Percentiles rank a stretch among this genome's conserved stretches.
phyloP scores from a whole-genome alignment of 2,797 vertebrate genomes.

The Thunnus albacares region DNA sequence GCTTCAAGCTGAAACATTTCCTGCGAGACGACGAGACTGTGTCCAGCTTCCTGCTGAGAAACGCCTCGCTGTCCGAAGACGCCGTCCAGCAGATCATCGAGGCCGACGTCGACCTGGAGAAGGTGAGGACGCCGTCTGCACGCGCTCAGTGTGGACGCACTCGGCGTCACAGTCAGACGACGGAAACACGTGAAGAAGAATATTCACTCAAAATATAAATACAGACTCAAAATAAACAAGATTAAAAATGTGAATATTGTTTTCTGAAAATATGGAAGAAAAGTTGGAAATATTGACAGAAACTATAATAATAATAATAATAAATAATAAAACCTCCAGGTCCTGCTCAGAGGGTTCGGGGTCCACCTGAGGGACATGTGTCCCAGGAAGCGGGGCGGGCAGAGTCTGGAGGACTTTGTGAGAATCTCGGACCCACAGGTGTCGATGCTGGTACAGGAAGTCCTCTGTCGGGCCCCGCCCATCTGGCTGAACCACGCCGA shows the following conservation, averaged over 20 bases:
- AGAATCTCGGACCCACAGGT: conserved; percentile 78
- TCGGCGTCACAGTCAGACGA: too few species aligned
- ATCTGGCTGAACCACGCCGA: conserved; percentile 86
- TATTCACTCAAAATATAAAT: too few species aligned
- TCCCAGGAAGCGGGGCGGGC: conserved; percentile 64
- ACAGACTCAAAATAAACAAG: too few species aligned
- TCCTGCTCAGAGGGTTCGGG: conserved; percentile 89
- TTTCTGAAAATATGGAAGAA: too few species aligned
- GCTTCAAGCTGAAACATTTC: conserved; percentile 93
- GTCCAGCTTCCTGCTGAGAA: conserved; percentile 88
- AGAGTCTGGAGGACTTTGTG: conserved; percentile 84
- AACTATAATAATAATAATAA: too few species aligned
- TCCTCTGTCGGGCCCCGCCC: conserved; percentile 85
- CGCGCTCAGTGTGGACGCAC: too few species aligned
- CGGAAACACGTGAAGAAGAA: too few species aligned
- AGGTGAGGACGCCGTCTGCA: conserved; percentile 79
- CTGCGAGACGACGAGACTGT: conserved; percentile 92
- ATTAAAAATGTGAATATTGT: too few species aligned
- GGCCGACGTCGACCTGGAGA: conserved; percentile 88
- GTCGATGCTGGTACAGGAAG: conserved; percentile 69
- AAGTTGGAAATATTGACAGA: too few species aligned
- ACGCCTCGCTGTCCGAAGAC: conserved; percentile 85
- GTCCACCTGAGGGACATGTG: conserved; percentile 90
- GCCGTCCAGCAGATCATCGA: conserved; percentile 84
- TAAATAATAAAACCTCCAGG: conserved; percentile 74